phyloP scores from a whole-genome alignment of 2,113 vertebrate genomes.

The Pedetes capensis region DNA sequence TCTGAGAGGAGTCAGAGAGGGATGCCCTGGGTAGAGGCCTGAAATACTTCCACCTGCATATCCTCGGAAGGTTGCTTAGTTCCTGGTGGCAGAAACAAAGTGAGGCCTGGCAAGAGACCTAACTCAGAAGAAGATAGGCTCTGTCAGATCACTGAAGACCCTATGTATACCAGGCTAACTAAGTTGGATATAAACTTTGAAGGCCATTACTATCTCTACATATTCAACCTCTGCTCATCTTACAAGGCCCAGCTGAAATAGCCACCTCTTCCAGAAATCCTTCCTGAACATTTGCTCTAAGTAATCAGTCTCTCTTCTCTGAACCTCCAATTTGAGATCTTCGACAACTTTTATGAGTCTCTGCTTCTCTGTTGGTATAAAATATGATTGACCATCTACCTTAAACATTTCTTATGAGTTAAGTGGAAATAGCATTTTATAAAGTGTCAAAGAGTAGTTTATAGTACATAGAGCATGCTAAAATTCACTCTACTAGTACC shows the following conservation, averaged over 20 bases:
- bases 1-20: background rate
- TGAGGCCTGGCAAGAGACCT: background rate
- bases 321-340: background rate
- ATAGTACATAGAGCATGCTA: background rate
- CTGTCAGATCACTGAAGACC: background rate
- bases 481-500: background rate
- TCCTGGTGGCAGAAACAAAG: background rate
- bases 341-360: background rate
- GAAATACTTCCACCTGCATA: background rate
- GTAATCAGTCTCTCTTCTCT: background rate
- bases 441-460: slow-evolving; percentile 20
- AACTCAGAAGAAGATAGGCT: background rate
- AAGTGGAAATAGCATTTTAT: background rate
- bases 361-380: background rate
- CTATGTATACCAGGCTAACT: background rate
- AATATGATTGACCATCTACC: background rate
- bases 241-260: background rate
- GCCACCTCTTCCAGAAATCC: background rate
- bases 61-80: background rate
- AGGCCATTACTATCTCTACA: background rate
- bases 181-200: background rate
- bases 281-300: background rate
- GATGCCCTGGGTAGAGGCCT: background rate
- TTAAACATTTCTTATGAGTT: background rate
- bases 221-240: background rate